phyloP scores from a whole-genome alignment of 92 coral and sea anemone genomes.

The Palythoa heliodiscus region DNA sequence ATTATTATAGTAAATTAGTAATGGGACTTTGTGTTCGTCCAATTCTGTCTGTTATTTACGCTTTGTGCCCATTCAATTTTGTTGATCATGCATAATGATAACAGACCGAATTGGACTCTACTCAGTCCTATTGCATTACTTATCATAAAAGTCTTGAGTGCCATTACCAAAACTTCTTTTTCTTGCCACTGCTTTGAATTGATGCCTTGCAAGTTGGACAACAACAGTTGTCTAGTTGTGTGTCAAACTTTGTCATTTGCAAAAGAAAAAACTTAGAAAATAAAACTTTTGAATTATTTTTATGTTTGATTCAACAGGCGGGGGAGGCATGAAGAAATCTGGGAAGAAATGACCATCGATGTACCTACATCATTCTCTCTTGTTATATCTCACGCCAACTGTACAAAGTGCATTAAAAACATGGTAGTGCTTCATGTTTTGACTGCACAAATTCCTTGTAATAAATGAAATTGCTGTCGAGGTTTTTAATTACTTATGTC shows the following conservation, averaged over 20 bases:
- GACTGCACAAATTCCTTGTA: not conserved
- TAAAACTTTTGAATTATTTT: not conserved
- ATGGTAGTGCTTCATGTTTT: too few species aligned
- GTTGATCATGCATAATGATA: too few species aligned
- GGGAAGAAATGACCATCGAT: slow-evolving; percentile 73
- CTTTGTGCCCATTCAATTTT: too few species aligned
- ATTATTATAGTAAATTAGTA: too few species aligned
- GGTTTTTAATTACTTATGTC: not conserved
- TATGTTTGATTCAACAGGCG: slow-evolving; percentile 59
- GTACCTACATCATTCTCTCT: not conserved
- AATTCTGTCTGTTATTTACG: too few species aligned
- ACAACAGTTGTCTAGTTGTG: not conserved
- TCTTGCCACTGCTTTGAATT: not conserved
- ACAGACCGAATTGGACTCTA: too few species aligned
- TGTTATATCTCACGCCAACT: not conserved
- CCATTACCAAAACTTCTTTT: not conserved
- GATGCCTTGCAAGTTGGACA: not conserved
- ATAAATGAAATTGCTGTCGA: not conserved
- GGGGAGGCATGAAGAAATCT: slow-evolving; percentile 91
- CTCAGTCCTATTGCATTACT: too few species aligned
- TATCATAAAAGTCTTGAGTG: too few species aligned
- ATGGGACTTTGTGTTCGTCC: too few species aligned
- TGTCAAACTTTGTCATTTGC: too few species aligned
- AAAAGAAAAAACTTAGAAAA: not conserved
- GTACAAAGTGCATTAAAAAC: not conserved